Conservation (phyloP, 2,797 vertebrate genomes). For the Eremophila alpestris region DNA sequence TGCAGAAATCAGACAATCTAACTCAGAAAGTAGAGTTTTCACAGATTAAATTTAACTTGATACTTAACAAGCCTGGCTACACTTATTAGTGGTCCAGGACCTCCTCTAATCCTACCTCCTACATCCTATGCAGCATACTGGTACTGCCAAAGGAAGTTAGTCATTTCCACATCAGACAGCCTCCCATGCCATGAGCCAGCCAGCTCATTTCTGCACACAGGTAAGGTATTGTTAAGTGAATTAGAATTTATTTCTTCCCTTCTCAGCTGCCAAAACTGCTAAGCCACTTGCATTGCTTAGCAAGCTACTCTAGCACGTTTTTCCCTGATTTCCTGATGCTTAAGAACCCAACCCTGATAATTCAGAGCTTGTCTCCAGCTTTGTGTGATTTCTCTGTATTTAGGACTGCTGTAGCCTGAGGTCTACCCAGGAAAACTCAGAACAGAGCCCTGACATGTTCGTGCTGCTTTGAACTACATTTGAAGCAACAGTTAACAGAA, state of each 20-base stretch:
- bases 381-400: background rate
- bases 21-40: background rate
- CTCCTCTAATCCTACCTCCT: background rate
- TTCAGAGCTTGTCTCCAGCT: background rate
- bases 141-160: conserved; percentile 37
- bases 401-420: background rate
- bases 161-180: conserved; percentile 28
- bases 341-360: background rate
- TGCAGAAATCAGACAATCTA: background rate
- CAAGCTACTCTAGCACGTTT: background rate
- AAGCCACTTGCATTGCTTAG: background rate
- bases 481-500: background rate
- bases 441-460: background rate
- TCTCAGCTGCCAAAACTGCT: conserved; percentile 9
- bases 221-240: conserved; percentile 41
- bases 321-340: background rate
- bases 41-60: background rate
- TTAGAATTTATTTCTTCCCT: conserved; percentile 50
- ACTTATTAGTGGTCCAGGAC: background rate
- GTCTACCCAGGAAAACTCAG: background rate
- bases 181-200: background rate
- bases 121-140: background rate
- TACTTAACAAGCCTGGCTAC: background rate
- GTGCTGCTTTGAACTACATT: background rate
- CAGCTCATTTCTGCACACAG: conserved; percentile 22